Evolutionary conservation across 2,113 vertebrate genomes (phyloP), one percentile per base, ranked within the genome.

Genomic region (Thryonomys swinderianus): DNA sequence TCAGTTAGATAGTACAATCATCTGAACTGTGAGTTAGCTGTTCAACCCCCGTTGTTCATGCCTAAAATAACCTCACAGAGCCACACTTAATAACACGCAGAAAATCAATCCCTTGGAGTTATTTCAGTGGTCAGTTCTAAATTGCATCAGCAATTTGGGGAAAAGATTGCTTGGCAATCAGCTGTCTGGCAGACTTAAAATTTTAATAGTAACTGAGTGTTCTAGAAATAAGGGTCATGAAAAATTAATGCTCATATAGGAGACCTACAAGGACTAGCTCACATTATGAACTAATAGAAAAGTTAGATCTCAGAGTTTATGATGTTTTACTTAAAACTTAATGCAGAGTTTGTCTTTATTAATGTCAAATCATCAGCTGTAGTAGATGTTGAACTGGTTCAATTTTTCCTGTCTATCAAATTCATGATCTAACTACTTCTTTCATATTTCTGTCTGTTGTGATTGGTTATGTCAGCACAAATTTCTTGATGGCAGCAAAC

Each of bases 111-210:
- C 20, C 66, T 85, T 59, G 20, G 23, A 84, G 30, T 83, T 92
- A 88, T 93, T 85, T 91, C 67, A 30, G 66, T 85, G 21, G 51
- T 42, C 64, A 93, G 40, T 85, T 93, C 88, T 88, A 90, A 82
- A 82, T 80, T n/a, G 67, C 9, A 30, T 57, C 7, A 85, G 37
- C 51, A 88, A 59, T 85, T 81, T 93, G 17, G 9, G 78, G 27
- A 96, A 96, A 93, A 8, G 9, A n/a, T 32, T 85, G 4, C 34
- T 62, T 84, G 82, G 30, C 64, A 84, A 74, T 74, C 53, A 51
- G 57, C n/a, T 9, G 23, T 85, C 48, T 81, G 32, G 45, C 55
- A 92, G 11, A 76, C 18, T 88, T 91, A 59, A 90, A 88, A 55
- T 85, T 76, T 91, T 62, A 74, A 85, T 81, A 88, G 53, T 62